Base-by-base conservation (phyloP, 92 coral and sea anemone species). In the Zoanthus sociatus region DNA sequence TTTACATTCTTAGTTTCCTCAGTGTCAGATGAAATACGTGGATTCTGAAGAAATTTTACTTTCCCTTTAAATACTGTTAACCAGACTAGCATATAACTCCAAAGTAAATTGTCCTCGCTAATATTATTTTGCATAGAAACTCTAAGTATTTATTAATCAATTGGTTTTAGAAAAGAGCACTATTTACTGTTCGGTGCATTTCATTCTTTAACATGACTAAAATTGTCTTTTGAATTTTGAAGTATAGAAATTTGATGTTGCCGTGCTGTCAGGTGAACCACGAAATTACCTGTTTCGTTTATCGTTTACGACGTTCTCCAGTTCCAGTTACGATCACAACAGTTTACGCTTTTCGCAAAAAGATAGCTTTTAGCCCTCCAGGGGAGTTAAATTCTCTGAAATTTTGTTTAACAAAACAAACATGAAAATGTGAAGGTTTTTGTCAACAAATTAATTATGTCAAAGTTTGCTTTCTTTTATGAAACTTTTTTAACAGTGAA, bases 11-110 rank as follows among this genome's bases (percentile, higher is more conserved):
- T 60, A 60, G 67, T 60, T 60, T 60, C 20, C 67, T 60, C 67
- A 60, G 67, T 60, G 67, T 60, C 67, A 17, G 67, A 60, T 16
- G 67, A 60, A 60, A 60, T 60, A 60, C 67, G 67, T 60, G 67
- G 67, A 60, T 60, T 60, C 67, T 60, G 67, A 60, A 60, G 20
- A 16, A 60, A 60, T 60, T 60, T 60, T 17, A 60, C 20, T 3
- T 60, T 60, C 67, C 67, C 67, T 12, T 60, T 60, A 60, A 47
- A 47, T 47, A 47, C 20, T 60, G 67, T 60, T 60, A 60, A 17
- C 0, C 20, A 60, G 67, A 60, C 67, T 5, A 60, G 67, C 20
- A 60, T 5, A 60, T 60, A 60, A 16, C 67, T 60, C 16, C 67
- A 17, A 60, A 17, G 67, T 60, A 60, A 60, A 60, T 60, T 60